Evolutionary conservation across 2,113 vertebrate genomes (phyloP).

Genomic region (Choloepus hoffmanni): DNA sequence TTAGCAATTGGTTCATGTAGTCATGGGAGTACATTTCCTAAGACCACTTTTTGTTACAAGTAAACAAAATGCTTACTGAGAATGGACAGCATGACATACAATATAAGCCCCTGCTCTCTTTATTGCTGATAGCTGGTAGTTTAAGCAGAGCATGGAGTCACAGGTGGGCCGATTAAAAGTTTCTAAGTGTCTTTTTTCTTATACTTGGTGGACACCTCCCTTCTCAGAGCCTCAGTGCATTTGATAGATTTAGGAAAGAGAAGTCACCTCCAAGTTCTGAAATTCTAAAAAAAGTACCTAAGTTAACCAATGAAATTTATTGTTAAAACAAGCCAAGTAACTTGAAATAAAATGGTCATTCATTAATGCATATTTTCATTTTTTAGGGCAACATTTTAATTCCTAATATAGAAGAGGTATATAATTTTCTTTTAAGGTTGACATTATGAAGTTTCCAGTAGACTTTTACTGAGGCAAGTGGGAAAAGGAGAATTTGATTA

Average conservation of each 20-base stretch:
- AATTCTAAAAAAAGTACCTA: not conserved
- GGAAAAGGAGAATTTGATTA: slow-evolving; percentile 56
- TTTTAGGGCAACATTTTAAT: slow-evolving; percentile 13
- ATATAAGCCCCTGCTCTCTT: not conserved
- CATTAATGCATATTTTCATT: slow-evolving; percentile 1
- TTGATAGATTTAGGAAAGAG: not conserved
- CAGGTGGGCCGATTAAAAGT: not conserved
- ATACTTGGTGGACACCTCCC: not conserved
- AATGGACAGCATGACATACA: not conserved
- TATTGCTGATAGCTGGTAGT: not conserved
- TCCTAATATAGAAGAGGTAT: not conserved
- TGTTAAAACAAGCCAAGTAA: not conserved
- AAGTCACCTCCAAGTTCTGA: not conserved
- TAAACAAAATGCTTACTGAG: not conserved
- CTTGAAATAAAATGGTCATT: not conserved
- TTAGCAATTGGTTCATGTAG: slow-evolving; percentile 12
- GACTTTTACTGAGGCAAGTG: slow-evolving; percentile 46
- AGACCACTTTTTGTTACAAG: slow-evolving; percentile 21
- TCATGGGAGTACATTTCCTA: not conserved
- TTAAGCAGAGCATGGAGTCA: not conserved
- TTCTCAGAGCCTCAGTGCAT: not conserved
- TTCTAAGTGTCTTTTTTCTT: not conserved
- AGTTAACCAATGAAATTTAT: not conserved
- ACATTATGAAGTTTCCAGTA: slow-evolving; percentile 11
- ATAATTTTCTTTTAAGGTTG: slow-evolving; percentile 41